phyloP scores from a whole-genome alignment of 2,888 invertebrate genomes.

The Oscheius sp. region DNA sequence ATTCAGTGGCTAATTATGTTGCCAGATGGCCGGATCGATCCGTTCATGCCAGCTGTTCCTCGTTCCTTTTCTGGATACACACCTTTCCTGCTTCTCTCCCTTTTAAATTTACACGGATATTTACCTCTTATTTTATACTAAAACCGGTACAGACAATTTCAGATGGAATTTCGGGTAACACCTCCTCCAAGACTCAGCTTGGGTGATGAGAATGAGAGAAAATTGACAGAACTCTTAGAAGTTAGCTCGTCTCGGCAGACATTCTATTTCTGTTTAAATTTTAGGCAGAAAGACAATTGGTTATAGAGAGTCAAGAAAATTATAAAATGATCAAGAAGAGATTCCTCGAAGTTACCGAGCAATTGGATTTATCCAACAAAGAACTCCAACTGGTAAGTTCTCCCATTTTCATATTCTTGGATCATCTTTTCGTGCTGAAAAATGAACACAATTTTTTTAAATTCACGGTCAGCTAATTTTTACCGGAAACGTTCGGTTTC shows the following conservation, averaged over 20 bases:
- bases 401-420: too few species aligned
- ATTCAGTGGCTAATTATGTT: slow-evolving; percentile 11
- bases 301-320: slow-evolving; percentile 27
- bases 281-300: slow-evolving; percentile 25
- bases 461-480: too few species aligned
- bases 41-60: slow-evolving; percentile 20
- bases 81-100: not conserved
- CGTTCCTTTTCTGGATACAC: slow-evolving; percentile 12
- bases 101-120: not conserved
- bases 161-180: slow-evolving; percentile 25
- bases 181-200: slow-evolving; percentile 2
- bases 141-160: not conserved
- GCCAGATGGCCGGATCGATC: slow-evolving; percentile 29
- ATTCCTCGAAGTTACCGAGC: slow-evolving; percentile 12
- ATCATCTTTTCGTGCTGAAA: not conserved
- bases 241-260: not conserved
- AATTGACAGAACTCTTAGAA: slow-evolving; percentile 10
- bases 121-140: not conserved
- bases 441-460: not conserved
- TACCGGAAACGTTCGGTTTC: too few species aligned
- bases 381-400: slow-evolving; percentile 18
- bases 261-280: not conserved
- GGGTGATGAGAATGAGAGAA: slow-evolving; percentile 7
- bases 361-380: slow-evolving; percentile 18
- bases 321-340: slow-evolving; percentile 12